Conservation (phyloP, 1,140 invertebrate genomes). For the Calephelis virginiensis region DNA sequence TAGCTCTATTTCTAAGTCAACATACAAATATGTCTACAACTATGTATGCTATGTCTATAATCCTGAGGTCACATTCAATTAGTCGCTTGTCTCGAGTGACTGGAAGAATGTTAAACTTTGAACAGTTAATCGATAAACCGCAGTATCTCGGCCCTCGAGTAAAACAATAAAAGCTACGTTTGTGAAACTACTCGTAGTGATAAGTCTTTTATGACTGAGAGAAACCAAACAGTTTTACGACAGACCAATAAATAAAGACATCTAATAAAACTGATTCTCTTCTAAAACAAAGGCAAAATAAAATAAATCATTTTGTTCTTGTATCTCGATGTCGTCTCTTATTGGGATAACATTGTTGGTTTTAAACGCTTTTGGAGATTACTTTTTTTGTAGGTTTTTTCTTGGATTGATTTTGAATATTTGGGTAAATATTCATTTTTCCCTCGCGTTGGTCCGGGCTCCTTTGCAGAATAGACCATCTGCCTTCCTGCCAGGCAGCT, state of each 20-base stretch:
- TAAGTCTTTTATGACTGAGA: conserved; percentile 12
- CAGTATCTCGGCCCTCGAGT: conserved; percentile 5
- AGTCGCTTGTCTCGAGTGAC: too few species aligned
- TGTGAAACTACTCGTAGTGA: conserved; percentile 15
- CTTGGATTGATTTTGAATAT: too few species aligned
- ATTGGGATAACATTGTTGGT: background rate
- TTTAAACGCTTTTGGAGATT: background rate
- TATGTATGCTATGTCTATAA: too few species aligned
- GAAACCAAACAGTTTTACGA: conserved; percentile 15
- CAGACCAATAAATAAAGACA: conserved; percentile 14
- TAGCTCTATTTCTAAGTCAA: too few species aligned
- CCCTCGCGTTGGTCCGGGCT: too few species aligned
- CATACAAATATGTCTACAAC: too few species aligned
- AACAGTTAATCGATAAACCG: background rate
- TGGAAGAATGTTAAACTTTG: conserved; percentile 4
- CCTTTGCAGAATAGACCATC: too few species aligned
- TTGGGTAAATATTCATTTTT: too few species aligned
- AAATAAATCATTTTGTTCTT: conserved; percentile 10
- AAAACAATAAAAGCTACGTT: conserved; percentile 11
- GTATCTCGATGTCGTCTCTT: background rate
- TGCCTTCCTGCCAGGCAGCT: too few species aligned
- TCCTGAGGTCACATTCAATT: too few species aligned
- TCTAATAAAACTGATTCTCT: conserved; percentile 13
- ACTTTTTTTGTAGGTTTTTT: background rate
- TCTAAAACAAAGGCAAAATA: conserved; percentile 12